Conservation (phyloP, 2,888 invertebrate species). For the Drosophila imparisetae region DNA sequence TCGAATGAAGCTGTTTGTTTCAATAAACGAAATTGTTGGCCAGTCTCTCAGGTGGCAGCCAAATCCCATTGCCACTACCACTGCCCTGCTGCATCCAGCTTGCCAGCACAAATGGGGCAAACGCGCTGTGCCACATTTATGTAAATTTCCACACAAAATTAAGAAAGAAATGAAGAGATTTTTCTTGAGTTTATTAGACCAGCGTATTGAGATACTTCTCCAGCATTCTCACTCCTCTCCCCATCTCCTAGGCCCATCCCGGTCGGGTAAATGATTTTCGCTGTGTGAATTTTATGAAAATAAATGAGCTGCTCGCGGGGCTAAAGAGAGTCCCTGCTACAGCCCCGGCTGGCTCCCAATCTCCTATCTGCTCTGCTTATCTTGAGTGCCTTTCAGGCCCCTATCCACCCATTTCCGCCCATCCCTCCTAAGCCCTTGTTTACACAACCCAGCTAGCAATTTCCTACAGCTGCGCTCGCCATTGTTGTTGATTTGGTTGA, state of each 20-base stretch:
- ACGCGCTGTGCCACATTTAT: constrained; percentile 53
- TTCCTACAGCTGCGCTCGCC: constrained; percentile 69
- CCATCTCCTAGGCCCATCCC: neutral
- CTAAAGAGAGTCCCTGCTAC: constrained; percentile 15
- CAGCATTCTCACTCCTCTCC: neutral
- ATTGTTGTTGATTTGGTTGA: constrained; percentile 18
- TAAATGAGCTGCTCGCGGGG: constrained; percentile 69
- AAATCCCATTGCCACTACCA: neutral
- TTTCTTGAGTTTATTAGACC: constrained; percentile 73
- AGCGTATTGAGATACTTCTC: constrained; percentile 34
- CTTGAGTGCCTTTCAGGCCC: constrained; percentile 38
- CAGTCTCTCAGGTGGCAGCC: constrained; percentile 24
- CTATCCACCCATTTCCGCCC: constrained; percentile 6
- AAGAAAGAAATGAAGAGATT: constrained; percentile 66
- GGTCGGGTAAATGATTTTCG: constrained; percentile 59
- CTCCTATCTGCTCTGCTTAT: constrained; percentile 26
- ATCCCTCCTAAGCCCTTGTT: constrained; percentile 51
- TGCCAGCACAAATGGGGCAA: constrained; percentile 15
- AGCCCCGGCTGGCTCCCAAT: constrained; percentile 4
- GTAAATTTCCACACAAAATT: constrained; percentile 68
- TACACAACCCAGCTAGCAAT: constrained; percentile 71
- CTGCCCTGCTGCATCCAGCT: neutral
- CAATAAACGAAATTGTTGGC: constrained; percentile 75
- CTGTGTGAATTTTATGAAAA: constrained; percentile 72
- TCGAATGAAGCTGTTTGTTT: constrained; percentile 69